Evolutionary conservation across 2,113 vertebrate genomes (phyloP), one percentile per base, ranked within the genome.

Genomic region (Rynchops niger): DNA sequence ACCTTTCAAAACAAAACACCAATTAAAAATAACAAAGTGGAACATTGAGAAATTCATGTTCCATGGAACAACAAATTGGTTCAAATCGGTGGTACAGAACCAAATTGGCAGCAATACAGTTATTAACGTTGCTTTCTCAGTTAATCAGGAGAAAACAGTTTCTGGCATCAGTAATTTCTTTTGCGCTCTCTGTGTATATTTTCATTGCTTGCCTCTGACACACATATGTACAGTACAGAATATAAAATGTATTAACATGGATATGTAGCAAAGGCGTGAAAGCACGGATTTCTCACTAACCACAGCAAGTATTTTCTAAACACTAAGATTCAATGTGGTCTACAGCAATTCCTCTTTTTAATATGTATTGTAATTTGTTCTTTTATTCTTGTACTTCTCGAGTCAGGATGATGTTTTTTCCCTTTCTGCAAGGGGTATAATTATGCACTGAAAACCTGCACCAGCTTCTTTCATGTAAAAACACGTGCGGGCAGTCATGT

Each of bases 1-100:
- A 85, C 63, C 79, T 94, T 94, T 81, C 95, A 96, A 93, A 96
- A 91, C 83, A 88, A 95, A 95, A 84, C 67, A 71, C 56, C 50
- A 81, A 95, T 96, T 90, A 95, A 96, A 96, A 96, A 91, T 86
- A 92, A 63, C 49, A 91, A 77, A 87, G 52, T 73, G 32, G 70
- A 94, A 93, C 76, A 82, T 0, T 70, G 67, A 90, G 74, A 82
- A 84, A 49, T 86, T 90, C 42, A 20, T 83, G 80, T 94, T 96
- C 65, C 59, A 49, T 38, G 66, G 88, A 93, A 93, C 76, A 93
- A 43, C 76, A 71, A 79, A 83, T 90, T 79, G 66, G 72, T 94
- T 91, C 70, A 92, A 84, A 97, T 72, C 0, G 0, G 42, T 67
- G 38, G 58, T 90, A 67, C 6, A 53, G 58, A 66, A 92, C 49